A percentile compares a stretch with the other conserved stretches of the same genome.
Evolutionary conservation across 2,888 invertebrate genomes (phyloP).

Genomic region (Agrotis ipsilon): DNA sequence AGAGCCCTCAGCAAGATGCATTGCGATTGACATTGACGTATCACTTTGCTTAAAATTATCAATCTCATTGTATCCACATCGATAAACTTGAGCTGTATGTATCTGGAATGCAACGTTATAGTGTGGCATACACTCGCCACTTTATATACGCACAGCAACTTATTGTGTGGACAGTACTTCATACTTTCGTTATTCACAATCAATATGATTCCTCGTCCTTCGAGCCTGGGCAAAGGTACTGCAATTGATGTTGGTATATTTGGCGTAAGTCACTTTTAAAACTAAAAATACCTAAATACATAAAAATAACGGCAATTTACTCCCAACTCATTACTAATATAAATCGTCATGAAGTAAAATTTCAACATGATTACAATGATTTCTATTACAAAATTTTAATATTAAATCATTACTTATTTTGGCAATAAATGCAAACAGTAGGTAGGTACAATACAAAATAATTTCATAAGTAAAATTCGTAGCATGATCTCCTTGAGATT

Average conservation of each 20-base stretch:
- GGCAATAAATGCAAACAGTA: constrained; percentile 67
- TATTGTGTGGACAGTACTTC: constrained; percentile 45
- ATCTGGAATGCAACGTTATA: constrained; percentile 52
- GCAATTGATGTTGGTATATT: constrained; percentile 60
- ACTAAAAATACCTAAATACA: constrained; percentile 59
- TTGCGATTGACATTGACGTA: constrained; percentile 66
- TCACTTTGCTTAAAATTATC: constrained; percentile 68
- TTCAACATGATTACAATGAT: constrained; percentile 75
- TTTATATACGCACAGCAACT: constrained; percentile 31
- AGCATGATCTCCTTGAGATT: constrained; percentile 60
- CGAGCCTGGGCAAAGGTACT: constrained; percentile 58
- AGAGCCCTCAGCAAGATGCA: constrained; percentile 66
- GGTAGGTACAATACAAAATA: constrained; percentile 59
- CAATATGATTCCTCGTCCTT: constrained; percentile 39
- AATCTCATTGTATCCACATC: constrained; percentile 60
- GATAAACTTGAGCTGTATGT: constrained; percentile 54
- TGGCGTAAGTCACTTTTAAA: constrained; percentile 61
- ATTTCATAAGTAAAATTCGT: constrained; percentile 55
- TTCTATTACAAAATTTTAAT: constrained; percentile 62
- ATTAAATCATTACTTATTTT: constrained; percentile 66
- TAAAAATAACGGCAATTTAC: constrained; percentile 63
- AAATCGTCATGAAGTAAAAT: constrained; percentile 71
- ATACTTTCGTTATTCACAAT: constrained; percentile 44
- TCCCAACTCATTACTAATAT: constrained; percentile 61
- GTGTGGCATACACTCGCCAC: constrained; percentile 34